Conservation (phyloP, 2,113 vertebrate genomes). For the Eublepharis macularius region DNA sequence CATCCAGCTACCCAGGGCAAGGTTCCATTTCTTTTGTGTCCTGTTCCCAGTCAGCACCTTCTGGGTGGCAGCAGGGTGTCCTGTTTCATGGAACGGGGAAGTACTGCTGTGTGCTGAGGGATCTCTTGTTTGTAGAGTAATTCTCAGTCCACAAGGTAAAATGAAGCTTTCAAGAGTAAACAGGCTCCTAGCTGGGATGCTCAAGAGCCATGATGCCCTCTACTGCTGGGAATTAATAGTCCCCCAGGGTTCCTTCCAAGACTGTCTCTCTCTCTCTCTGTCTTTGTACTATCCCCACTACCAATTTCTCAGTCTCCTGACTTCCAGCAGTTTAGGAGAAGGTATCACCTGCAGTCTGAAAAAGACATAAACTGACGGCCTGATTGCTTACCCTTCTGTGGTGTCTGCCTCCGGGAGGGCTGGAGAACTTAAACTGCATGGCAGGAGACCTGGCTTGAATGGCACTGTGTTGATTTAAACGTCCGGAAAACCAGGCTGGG, state of each 20-base stretch:
- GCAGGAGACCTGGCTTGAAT: neutral
- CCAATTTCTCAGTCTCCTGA: neutral
- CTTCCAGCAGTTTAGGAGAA: neutral
- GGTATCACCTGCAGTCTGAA: neutral
- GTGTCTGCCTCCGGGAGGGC: neutral
- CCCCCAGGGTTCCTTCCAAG: neutral
- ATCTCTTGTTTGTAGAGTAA: too few relatives aligned
- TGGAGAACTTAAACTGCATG: neutral
- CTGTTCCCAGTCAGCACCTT: too few relatives aligned
- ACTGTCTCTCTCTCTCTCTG: neutral
- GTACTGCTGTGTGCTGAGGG: too few relatives aligned
- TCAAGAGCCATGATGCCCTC: neutral
- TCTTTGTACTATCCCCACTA: neutral
- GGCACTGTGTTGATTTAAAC: accelerated
- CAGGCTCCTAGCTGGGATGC: too few relatives aligned
- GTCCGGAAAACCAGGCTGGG: accelerated
- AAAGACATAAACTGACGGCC: neutral
- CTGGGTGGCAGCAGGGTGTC: too few relatives aligned
- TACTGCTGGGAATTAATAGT: neutral
- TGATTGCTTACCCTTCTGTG: neutral
- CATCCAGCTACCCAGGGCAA: neutral
- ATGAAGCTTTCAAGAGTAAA: too few relatives aligned
- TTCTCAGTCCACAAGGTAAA: too few relatives aligned
- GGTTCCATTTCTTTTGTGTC: neutral
- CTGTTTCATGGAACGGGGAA: too few relatives aligned